Conservation (phyloP, 2,797 vertebrate species). For the Peromyscus aztecus region DNA sequence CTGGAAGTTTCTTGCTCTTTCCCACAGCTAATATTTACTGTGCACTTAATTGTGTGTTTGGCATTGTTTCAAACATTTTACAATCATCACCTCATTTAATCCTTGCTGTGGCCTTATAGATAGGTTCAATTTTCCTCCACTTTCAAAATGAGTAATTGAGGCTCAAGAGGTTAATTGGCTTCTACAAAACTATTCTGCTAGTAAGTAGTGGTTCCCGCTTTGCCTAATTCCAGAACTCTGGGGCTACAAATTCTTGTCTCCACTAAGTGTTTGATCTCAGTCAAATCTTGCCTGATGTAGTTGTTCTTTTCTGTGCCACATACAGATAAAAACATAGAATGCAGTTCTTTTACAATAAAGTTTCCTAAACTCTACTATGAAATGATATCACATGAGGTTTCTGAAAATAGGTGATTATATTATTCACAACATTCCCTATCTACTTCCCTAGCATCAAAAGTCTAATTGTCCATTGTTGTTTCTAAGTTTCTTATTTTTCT, state of each 20-base stretch:
- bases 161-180: slow-evolving; percentile 53
- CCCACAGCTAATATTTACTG: slow-evolving; percentile 68
- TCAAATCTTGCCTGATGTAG: slow-evolving; percentile 30
- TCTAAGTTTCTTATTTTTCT: neutral
- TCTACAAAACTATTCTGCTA: slow-evolving; percentile 47
- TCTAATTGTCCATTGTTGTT: slow-evolving; percentile 16
- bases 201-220: slow-evolving; percentile 14
- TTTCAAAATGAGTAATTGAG: slow-evolving; percentile 70
- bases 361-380: neutral
- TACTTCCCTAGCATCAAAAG: neutral
- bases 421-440: slow-evolving; percentile 8
- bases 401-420: slow-evolving; percentile 39
- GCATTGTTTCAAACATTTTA: slow-evolving; percentile 68
- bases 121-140: slow-evolving; percentile 53
- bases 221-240: slow-evolving; percentile 56
- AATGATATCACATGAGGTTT: neutral
- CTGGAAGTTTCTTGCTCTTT: slow-evolving; percentile 54
- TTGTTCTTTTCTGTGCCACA: slow-evolving; percentile 42
- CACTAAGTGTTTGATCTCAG: slow-evolving; percentile 46
- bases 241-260: slow-evolving; percentile 57
- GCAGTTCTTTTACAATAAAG: slow-evolving; percentile 29
- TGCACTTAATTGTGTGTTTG: slow-evolving; percentile 59
- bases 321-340: slow-evolving; percentile 26
- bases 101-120: slow-evolving; percentile 48
- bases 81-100: slow-evolving; percentile 69